Conservation (phyloP, 2,797 vertebrate species). For the Dallia pectoralis region DNA sequence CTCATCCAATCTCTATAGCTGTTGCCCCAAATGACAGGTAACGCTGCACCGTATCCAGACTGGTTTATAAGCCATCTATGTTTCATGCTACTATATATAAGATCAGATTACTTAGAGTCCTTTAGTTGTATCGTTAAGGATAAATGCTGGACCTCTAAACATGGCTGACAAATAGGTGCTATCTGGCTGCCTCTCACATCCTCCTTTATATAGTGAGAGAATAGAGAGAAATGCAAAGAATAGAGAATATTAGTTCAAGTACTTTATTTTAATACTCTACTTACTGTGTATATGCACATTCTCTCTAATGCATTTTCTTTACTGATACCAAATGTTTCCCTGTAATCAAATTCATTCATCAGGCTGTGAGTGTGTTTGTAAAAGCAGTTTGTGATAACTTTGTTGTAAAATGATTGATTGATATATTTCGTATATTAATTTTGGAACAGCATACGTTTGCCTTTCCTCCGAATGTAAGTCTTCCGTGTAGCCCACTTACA, state of each 20-base stretch:
- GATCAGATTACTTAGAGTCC: neutral
- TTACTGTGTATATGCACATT: neutral
- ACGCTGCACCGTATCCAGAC: conserved; percentile 22
- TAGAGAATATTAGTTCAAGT: conserved; percentile 10
- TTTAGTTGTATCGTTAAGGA: conserved; percentile 25
- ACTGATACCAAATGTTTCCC: no score
- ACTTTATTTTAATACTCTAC: no score
- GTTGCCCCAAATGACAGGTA: conserved; percentile 86
- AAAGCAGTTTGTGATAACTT: no score
- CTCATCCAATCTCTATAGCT: conserved; percentile 73
- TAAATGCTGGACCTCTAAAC: conserved; percentile 38
- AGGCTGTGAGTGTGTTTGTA: no score
- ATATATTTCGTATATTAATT: neutral
- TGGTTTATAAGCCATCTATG: neutral
- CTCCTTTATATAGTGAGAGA: conserved; percentile 17
- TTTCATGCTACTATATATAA: neutral
- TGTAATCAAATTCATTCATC: neutral
- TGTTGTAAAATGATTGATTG: no score
- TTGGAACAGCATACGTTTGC: neutral
- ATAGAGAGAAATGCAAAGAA: no score
- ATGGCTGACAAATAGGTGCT: conserved; percentile 47
- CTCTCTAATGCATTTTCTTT: no score
- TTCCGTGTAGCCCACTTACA: neutral
- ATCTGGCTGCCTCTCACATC: conserved; percentile 34
- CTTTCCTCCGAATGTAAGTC: neutral